Evolutionary conservation across 2,888 invertebrate species (phyloP).

Genomic region (Drosophila borealis): DNA sequence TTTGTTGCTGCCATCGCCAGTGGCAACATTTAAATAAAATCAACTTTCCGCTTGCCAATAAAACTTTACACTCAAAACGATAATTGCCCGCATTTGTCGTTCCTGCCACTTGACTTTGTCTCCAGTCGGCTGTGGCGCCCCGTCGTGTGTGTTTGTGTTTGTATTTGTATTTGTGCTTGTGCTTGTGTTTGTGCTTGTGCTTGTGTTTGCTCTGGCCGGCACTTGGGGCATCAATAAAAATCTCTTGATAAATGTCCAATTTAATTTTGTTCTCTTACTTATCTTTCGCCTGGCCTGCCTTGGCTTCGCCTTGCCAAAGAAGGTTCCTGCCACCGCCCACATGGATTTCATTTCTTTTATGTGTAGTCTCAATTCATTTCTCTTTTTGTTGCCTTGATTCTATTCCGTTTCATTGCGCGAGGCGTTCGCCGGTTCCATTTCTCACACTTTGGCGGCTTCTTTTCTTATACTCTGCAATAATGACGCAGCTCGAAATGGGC

Average conservation of each 20-base stretch:
- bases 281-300: slow-evolving; percentile 56
- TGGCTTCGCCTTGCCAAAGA: slow-evolving; percentile 25
- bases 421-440: slow-evolving; percentile 49
- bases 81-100: slow-evolving; percentile 76
- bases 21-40: slow-evolving; percentile 76
- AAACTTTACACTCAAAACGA: slow-evolving; percentile 80
- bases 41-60: slow-evolving; percentile 62
- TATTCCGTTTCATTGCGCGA: slow-evolving; percentile 60
- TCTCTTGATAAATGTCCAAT: slow-evolving; percentile 83
- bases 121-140: slow-evolving; percentile 32
- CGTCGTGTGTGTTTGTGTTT: slow-evolving; percentile 13
- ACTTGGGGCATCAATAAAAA: slow-evolving; percentile 81
- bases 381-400: slow-evolving; percentile 44
- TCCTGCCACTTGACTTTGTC: slow-evolving; percentile 57
- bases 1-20: slow-evolving; percentile 53
- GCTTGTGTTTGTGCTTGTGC: slow-evolving; percentile 18
- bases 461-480: slow-evolving; percentile 58
- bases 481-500: slow-evolving; percentile 63
- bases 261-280: slow-evolving; percentile 82
- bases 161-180: slow-evolving; percentile 21
- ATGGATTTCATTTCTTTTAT: slow-evolving; percentile 58
- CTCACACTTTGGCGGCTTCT: slow-evolving; percentile 64
- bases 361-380: slow-evolving; percentile 23
- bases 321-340: slow-evolving; percentile 42
- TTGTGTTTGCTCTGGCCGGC: slow-evolving; percentile 53